A percentile compares a stretch with the other conserved stretches of the same genome.
Conservation (phyloP, 1,140 invertebrate species). For the Carcinoscorpius rotundicauda region DNA sequence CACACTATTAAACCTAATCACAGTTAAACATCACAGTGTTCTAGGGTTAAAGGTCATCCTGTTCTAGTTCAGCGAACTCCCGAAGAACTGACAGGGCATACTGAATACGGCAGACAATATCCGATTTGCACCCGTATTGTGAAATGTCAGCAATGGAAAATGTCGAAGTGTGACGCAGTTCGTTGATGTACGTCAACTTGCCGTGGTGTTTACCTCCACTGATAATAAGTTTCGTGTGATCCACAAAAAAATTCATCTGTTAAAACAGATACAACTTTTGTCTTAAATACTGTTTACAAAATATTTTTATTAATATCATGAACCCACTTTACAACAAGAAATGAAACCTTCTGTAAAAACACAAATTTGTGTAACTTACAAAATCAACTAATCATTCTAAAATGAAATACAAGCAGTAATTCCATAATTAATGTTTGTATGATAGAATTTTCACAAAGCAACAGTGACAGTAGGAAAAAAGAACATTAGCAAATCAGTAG, state of each 20-base stretch:
- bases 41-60: constrained; percentile 12
- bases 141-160: constrained; percentile 45
- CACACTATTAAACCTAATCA: too few species aligned
- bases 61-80: constrained; percentile 40
- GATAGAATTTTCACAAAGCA: too few species aligned
- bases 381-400: neutral
- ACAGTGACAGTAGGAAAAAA: too few species aligned
- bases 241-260: constrained; percentile 50
- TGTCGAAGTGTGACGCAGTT: constrained; percentile 42
- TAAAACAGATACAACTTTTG: constrained; percentile 4
- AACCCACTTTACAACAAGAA: neutral
- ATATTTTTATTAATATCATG: neutral
- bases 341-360: neutral
- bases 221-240: constrained; percentile 48
- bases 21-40: too few species aligned
- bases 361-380: neutral
- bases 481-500: too few species aligned
- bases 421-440: too few species aligned
- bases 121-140: constrained; percentile 43
- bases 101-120: constrained; percentile 43
- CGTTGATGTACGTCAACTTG: constrained; percentile 44
- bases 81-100: constrained; percentile 42
- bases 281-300: neutral
- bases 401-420: neutral
- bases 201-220: constrained; percentile 28